Evolutionary conservation across 2,888 invertebrate species (phyloP), one percentile per base, ranked within the genome.

Genomic region (Timema cristinae): DNA sequence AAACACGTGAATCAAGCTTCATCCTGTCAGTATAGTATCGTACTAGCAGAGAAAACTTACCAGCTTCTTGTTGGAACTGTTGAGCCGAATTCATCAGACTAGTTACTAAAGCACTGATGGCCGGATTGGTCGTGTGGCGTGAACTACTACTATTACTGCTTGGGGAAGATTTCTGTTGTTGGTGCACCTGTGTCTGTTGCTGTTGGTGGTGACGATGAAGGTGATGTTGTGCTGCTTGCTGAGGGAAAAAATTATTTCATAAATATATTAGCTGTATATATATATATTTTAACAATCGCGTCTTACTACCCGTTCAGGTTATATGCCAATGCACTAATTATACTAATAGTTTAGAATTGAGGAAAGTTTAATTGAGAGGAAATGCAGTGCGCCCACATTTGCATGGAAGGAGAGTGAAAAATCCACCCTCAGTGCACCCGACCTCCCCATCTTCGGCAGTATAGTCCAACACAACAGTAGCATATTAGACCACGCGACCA

Each of bases 61-160:
- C 84, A 8, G 84, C 85, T 76, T 88, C 88, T 79, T 91, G 91
- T 80, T 90, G 90, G 81, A 91, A 92, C 80, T 92, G 91, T 81
- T 92, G 91, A 61, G 91, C 91, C 9, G 91, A 91, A 80, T 92
- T 91, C 91, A 91, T 91, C 56, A 93, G 87, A 80, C 91, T 91
- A 75, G 90, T 91, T 74, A 91, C 91, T 77, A 93, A 86, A 68
- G 92, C 92, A 80, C 88, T 92, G 77, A 92, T 91, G 72, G 91
- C 90, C 51, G 89, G 86, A 78, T 86, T 74, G 68, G 72, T 69
- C 54, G 72, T 61, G 56, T 71, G 74, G 32, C 69, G 67, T 7
- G 71, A 67, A 13, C n/a, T n/a, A n/a, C n/a, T n/a, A n/a, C n/a
- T n/a, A n/a, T n/a, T n/a, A n/a, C 16, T 49, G 50, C 69, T 69